Evolutionary conservation across 2,797 vertebrate species (phyloP), one percentile per base, ranked within the genome.

Genomic region (Kryptopterus vitreolus): DNA sequence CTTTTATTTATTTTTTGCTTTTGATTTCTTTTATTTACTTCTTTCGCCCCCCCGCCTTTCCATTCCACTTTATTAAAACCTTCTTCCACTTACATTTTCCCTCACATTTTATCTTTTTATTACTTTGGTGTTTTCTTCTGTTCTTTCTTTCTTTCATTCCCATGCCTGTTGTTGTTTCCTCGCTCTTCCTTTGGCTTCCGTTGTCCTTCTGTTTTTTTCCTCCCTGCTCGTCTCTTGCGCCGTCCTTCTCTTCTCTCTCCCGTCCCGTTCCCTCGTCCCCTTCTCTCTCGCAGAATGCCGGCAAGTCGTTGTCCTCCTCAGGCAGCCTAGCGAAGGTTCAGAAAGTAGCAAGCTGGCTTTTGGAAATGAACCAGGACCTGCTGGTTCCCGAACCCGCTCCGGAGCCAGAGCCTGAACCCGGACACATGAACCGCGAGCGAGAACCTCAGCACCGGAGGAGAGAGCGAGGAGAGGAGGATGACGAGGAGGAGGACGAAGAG

Each of bases 311-410:
- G 95, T 94, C 96, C 90, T 98, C 97, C 89, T 98, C 97, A 95
- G 96, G 97, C 94, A 98, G 97, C 95, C 95, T 99, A 97, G 96
- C 95, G 92, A 99, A 98, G 95, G 97, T 99, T 89, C 98, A 99
- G 95, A 97, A 99, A 96, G 97, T 99, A 95, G 98, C 98, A 99
- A 99, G 96, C 98, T 99, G 98, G 98, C 96, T 99, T 97, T 99
- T 99, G 97, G 98, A 99, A 97, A 99, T 99, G 98, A 99, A 99
- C 97, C 97, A 98, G 95, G 97, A 99, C 95, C 95, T 99, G 96
- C 96, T 99, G 94, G 76, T 77, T 77, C 76, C 76, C 50, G 76
- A 77, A 77, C 48, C 76, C 2, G 61, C 16, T 8, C 75, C 61
- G 48, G 76, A 77, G 76, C 76, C 87, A 52, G 84, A 87, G 59